phyloP scores from a whole-genome alignment of 2,797 vertebrate species.

The Tolypeutes matacus region DNA sequence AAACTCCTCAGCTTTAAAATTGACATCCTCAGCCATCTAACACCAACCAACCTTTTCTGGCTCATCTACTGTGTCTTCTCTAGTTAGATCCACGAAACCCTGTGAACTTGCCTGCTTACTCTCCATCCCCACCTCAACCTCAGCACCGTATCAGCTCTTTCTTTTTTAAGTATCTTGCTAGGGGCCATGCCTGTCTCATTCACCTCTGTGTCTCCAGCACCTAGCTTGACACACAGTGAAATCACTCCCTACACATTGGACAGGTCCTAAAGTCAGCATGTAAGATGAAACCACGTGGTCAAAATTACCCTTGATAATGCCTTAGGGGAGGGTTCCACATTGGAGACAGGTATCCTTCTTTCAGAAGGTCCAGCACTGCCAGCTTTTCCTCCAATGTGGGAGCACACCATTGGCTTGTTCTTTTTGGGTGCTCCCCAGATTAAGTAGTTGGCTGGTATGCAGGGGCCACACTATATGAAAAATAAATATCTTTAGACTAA shows the following conservation, averaged over 20 bases:
- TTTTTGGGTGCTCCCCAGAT: constrained; percentile 10
- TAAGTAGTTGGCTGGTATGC: constrained; percentile 37
- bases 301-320: constrained; percentile 16
- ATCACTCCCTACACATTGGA: neutral
- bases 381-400: neutral
- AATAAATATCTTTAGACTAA: constrained; percentile 49
- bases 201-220: neutral
- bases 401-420: neutral
- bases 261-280: neutral
- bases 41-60: neutral
- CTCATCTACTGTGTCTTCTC: neutral
- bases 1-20: neutral
- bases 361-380: neutral
- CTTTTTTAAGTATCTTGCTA: constrained; percentile 1
- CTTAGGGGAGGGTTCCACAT: neutral
- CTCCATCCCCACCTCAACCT: neutral
- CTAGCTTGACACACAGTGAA: neutral
- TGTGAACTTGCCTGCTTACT: neutral
- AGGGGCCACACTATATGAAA: neutral
- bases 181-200: neutral
- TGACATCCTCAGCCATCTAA: neutral
- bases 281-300: constrained; percentile 10
- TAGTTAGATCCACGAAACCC: neutral
- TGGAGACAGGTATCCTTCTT: neutral
- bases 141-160: neutral